Conservation (phyloP, 2,797 vertebrate genomes). For the Chaetophractus vellerosus region DNA sequence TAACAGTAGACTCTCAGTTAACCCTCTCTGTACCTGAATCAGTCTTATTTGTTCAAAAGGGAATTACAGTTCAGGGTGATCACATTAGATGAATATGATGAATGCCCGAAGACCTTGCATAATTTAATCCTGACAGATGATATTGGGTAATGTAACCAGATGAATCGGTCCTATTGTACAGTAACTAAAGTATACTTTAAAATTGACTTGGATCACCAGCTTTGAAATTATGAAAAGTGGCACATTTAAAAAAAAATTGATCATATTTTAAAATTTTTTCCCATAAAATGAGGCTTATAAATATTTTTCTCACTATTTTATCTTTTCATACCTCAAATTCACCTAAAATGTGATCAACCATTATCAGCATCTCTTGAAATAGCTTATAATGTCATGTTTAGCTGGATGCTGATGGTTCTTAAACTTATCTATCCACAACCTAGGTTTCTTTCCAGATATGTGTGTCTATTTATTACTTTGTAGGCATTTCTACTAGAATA, state of each 20-base stretch:
- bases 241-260: too few relatives aligned
- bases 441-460: neutral
- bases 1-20: constrained; percentile 7
- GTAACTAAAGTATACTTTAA: neutral
- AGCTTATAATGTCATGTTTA: neutral
- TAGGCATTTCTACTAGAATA: neutral
- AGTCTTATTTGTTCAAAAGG: constrained; percentile 27
- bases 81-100: neutral
- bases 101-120: neutral
- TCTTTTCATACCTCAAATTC: too few relatives aligned
- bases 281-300: neutral
- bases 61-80: neutral
- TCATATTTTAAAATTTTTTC: neutral
- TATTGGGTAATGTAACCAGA: neutral
- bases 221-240: constrained; percentile 64
- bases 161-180: neutral
- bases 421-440: neutral
- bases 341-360: too few relatives aligned
- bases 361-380: too few relatives aligned
- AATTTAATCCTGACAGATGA: constrained; percentile 57
- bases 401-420: neutral
- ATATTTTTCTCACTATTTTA: constrained; percentile 33
- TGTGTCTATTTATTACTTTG: neutral
- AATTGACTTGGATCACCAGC: neutral
- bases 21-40: constrained; percentile 29